Conservation (phyloP, 2,113 vertebrate genomes). For the Syngnathus scovelli region DNA sequence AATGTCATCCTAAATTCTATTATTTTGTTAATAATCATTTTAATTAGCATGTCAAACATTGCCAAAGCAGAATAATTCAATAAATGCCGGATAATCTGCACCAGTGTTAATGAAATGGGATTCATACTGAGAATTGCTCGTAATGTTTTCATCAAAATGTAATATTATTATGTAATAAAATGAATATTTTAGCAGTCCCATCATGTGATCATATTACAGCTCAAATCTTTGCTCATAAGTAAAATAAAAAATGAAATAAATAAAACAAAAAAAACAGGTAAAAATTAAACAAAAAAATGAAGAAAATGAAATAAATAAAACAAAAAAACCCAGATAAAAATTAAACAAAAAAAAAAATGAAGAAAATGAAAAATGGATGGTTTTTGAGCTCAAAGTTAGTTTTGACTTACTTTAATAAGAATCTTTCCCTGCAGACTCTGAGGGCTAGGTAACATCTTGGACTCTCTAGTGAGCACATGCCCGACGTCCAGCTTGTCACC, state of each 20-base stretch:
- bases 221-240: no score
- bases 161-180: no score
- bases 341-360: no score
- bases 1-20: not conserved
- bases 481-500: slow-evolving; percentile 86
- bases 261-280: no score
- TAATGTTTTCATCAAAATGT: not conserved
- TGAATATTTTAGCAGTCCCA: not conserved
- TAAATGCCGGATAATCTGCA: not conserved
- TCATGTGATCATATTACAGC: no score
- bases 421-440: slow-evolving; percentile 89
- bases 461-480: slow-evolving; percentile 71
- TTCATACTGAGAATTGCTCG: not conserved
- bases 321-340: no score
- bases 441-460: slow-evolving; percentile 85
- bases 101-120: not conserved
- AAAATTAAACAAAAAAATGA: no score
- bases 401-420: slow-evolving; percentile 84
- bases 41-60: not conserved
- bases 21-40: not conserved
- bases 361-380: no score
- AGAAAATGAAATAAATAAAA: no score
- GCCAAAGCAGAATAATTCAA: not conserved
- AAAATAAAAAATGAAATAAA: no score
- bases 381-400: not conserved